Base-by-base conservation (phyloP, 1,140 invertebrate species). In the Colletes gigas region DNA sequence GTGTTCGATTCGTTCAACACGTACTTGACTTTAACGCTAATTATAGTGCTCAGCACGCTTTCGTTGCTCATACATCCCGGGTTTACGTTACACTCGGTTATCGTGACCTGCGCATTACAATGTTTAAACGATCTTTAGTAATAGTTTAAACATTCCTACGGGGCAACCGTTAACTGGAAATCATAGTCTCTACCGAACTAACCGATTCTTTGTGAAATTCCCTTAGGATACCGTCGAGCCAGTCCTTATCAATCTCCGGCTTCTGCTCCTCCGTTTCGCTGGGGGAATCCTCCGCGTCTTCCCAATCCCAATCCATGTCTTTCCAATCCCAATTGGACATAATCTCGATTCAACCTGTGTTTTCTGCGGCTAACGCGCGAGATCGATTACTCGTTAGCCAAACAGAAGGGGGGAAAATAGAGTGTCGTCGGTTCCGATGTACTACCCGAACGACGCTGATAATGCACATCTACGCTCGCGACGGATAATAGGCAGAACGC, bases 41-140 rank as follows among this genome's bases (percentile, higher is more conserved):
- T 90, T 44, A 96, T 95, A 88, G 96, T 95, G 86, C 94, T 95
- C 39, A 96, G 93, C 3, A 94, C 94, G 78, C 94, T 94, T 83
- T 95, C 95, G n/a, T 94, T 94, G 21, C 94, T 92, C 54, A 91
- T 93, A 85, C 94, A 95, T 30, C 94, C 94, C 0, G 94, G 94
- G 69, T 89, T 88, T 12, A 94, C 93, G 3, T 89, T 89, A 82
- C 95, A 95, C 75, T 95, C 93, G 17, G 93, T 82, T 50, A 95
- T 91, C 15, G 88, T 88, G 5, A 94, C 92, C 69, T 92, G 74
- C 65, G 54, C 66, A 81, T 69, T 52, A 77, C 70, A 47, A 47
- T 54, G 50, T 54, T 54, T 60, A 72, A 78, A 52, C 15, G 15
- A 60, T 19, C 57, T 8, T 54, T 9, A 52, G 30, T 3, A 62